Conservation (phyloP, 2,113 vertebrate genomes). For the Planiliza haematocheilus region DNA sequence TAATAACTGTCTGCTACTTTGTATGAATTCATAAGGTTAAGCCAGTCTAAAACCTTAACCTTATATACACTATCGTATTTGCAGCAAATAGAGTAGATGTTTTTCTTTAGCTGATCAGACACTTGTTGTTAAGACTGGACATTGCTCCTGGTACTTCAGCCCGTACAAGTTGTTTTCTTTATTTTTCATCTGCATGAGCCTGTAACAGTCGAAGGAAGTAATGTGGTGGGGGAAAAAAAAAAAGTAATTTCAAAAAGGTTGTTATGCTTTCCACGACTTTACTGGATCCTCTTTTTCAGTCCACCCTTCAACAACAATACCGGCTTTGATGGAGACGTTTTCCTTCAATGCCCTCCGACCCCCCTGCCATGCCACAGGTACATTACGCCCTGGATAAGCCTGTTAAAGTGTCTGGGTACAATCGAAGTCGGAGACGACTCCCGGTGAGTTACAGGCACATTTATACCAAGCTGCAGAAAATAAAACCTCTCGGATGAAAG, state of each 20-base stretch:
- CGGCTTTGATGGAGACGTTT: slow-evolving; percentile 49
- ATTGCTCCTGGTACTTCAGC: slow-evolving; percentile 8
- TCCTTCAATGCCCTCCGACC: slow-evolving; percentile 28
- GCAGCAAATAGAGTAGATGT: neutral
- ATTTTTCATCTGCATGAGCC: slow-evolving; percentile 13
- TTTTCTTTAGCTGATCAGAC: slow-evolving; percentile 25
- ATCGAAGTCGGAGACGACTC: slow-evolving; percentile 51
- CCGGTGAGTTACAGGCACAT: slow-evolving; percentile 61
- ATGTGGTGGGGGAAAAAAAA: slow-evolving; percentile 26
- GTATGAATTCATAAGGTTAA: slow-evolving; percentile 1
- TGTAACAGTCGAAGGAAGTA: slow-evolving; percentile 17
- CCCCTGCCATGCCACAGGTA: slow-evolving; percentile 44
- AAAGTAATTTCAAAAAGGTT: slow-evolving; percentile 22
- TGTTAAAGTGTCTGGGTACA: slow-evolving; percentile 60
- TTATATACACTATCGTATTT: slow-evolving; percentile 10
- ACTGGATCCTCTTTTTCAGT: slow-evolving; percentile 17
- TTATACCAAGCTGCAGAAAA: slow-evolving; percentile 56
- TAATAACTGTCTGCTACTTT: slow-evolving; percentile 6
- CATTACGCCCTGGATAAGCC: slow-evolving; percentile 68
- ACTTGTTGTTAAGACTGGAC: neutral
- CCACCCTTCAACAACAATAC: slow-evolving; percentile 45
- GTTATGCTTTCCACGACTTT: slow-evolving; percentile 45
- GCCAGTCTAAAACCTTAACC: slow-evolving; percentile 16
- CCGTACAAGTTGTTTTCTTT: slow-evolving; percentile 28
- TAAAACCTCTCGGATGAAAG: slow-evolving; percentile 59